Evolutionary conservation across 1,140 invertebrate species (phyloP).

Genomic region (Heliothis virescens): DNA sequence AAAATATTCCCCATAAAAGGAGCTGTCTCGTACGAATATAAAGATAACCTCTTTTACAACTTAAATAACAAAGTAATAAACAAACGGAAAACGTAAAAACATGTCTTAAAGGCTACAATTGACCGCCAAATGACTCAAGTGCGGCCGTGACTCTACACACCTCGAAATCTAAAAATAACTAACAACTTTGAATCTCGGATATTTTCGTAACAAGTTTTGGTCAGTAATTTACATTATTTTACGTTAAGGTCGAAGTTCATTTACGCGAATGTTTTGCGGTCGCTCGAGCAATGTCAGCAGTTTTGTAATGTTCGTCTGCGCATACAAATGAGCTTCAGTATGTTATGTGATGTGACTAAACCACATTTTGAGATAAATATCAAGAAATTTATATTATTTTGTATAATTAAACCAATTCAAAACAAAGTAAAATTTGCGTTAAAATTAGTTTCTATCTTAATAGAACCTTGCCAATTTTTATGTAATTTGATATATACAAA

Average conservation of each 20-base stretch:
- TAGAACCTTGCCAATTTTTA: no score
- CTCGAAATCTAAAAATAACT: constrained; percentile 46
- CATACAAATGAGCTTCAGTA: not conserved
- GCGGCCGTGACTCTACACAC: constrained; percentile 36
- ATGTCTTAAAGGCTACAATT: constrained; percentile 9
- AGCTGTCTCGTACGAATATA: not conserved
- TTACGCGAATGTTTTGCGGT: not conserved
- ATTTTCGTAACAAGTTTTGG: constrained; percentile 48
- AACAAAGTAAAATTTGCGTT: no score
- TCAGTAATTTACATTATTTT: constrained; percentile 26
- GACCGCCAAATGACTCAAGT: constrained; percentile 45
- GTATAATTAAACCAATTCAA: no score
- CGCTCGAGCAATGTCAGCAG: not conserved
- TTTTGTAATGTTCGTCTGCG: not conserved
- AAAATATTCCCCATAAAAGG: not conserved
- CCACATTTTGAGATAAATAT: no score
- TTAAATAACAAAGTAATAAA: constrained; percentile 31
- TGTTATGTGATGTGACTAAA: no score
- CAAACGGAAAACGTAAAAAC: constrained; percentile 28
- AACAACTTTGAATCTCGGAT: constrained; percentile 43
- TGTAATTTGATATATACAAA: not conserved
- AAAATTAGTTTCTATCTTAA: no score
- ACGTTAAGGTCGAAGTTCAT: not conserved
- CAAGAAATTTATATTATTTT: no score
- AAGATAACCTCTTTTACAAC: constrained; percentile 8